Evolutionary conservation across 1,140 invertebrate species (phyloP).

Genomic region (Drosophila ercepeae): DNA sequence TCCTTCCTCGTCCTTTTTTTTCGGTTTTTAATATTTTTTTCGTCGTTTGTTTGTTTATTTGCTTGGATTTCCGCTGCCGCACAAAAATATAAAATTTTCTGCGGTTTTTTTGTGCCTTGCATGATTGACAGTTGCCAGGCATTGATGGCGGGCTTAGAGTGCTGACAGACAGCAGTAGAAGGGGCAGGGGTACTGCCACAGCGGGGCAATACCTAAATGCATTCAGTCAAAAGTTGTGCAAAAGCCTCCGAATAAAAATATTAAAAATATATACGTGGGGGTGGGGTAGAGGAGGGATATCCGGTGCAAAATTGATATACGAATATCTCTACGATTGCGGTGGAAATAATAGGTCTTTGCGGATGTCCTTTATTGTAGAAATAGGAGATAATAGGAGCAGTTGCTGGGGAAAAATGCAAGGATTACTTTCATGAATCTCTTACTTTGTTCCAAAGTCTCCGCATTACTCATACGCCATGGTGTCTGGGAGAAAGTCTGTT

Average conservation of each 20-base stretch:
- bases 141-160: slow-evolving; percentile 43
- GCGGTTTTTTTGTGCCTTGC: slow-evolving; percentile 41
- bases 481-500: not conserved
- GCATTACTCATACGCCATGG: not conserved
- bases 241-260: slow-evolving; percentile 63
- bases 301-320: not conserved
- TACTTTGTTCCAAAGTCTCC: too few species aligned
- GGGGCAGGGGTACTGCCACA: not conserved
- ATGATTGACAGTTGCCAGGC: slow-evolving; percentile 70
- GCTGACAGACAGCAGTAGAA: not conserved
- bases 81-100: slow-evolving; percentile 41
- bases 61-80: slow-evolving; percentile 42
- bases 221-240: slow-evolving; percentile 66
- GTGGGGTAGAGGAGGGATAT: too few species aligned
- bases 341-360: not conserved
- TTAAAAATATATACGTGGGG: slow-evolving; percentile 52
- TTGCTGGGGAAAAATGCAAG: too few species aligned
- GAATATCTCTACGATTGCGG: not conserved
- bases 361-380: too few species aligned
- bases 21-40: slow-evolving; percentile 8
- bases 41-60: slow-evolving; percentile 49
- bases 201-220: slow-evolving; percentile 59
- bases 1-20: not conserved
- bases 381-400: too few species aligned
- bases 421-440: too few species aligned